Evolutionary conservation across 2,113 vertebrate species (phyloP), one percentile per base, ranked within the genome.

Genomic region (Heteronetta atricapilla): DNA sequence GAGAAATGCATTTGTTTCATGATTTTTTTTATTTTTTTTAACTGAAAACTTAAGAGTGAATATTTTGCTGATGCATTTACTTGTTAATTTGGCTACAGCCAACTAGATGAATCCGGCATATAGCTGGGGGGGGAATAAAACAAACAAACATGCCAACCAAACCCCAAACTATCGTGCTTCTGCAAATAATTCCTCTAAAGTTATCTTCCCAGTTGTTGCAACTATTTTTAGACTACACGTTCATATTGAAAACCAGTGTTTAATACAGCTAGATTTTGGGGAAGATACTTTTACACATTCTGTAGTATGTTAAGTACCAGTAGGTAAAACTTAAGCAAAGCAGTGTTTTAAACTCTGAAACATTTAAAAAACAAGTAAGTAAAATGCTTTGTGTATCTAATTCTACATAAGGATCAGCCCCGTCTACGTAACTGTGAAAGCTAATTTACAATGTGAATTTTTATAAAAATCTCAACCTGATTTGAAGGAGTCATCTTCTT

Each of bases 401-500:
- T 81, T 81, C 38, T 68, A 28, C 74, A 10, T 22, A 18, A 97
- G 95, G 95, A 90, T 94, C 77, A 69, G 94, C 90, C 94, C 81
- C 4, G 11, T 40, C 90, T 69, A 20, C 58, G 48, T 90, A 96
- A 98, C 98, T 98, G 98, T 98, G 98, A 98, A 98, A 88, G 95
- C 90, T 95, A 66, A 96, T 90, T 94, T 97, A 92, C 94, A 97
- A 98, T 98, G 98, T 98, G 98, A 98, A 98, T 94, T 95, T 88
- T 94, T 96, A 64, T 87, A 82, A 92, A 95, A 95, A 96, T 94
- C 94, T 94, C 93, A 94, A 70, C 90, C 89, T 73, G 88, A 94
- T 96, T 83, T 95, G 97, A 97, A 97, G 97, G 97, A 97, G 91
- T 95, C 72, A 68, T 74, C 53, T 9, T 90, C 97, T 96, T 85